These are phyloP conservation scores for Fregetta grallaria DNA, from an alignment of 2,113 vertebrate genomes.

Conservation along the genomic window DNA sequence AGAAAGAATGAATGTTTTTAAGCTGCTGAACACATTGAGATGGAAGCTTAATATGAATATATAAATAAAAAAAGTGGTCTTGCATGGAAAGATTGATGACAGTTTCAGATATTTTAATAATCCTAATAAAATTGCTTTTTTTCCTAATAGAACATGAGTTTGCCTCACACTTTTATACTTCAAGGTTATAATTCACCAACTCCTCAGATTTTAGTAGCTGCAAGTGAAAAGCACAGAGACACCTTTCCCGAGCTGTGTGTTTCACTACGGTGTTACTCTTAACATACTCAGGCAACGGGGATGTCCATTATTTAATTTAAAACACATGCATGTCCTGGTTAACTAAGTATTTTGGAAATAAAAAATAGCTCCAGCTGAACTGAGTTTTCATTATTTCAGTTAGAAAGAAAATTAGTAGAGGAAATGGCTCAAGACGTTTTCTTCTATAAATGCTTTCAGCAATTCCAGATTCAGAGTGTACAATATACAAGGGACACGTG, in stretches of 20 bases:
- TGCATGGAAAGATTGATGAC: not conserved
- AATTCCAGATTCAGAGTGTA: not conserved
- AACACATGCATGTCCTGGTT: not conserved
- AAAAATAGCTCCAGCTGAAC: not conserved
- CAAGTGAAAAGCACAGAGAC: not conserved
- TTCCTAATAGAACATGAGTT: not conserved
- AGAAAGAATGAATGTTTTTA: fast-evolving
- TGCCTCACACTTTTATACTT: not conserved
- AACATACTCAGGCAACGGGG: not conserved
- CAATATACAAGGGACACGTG: not conserved
- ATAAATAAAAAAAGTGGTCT: fast-evolving
- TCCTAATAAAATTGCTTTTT: not conserved
- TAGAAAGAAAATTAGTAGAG: not conserved
- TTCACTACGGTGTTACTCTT: not conserved
- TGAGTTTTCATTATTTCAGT: not conserved
- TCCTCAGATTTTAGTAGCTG: not conserved
- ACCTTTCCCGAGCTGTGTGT: fast-evolving
- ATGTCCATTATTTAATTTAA: not conserved
- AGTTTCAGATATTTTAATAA: not conserved
- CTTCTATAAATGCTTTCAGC: not conserved
- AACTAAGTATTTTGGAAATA: not conserved
- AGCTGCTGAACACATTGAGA: not conserved
- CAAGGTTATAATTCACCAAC: not conserved
- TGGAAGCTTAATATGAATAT: fast-evolving
- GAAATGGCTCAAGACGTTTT: not conserved